Base-by-base conservation (phyloP, 2,797 vertebrate species). In the Xenentodon cancila region DNA sequence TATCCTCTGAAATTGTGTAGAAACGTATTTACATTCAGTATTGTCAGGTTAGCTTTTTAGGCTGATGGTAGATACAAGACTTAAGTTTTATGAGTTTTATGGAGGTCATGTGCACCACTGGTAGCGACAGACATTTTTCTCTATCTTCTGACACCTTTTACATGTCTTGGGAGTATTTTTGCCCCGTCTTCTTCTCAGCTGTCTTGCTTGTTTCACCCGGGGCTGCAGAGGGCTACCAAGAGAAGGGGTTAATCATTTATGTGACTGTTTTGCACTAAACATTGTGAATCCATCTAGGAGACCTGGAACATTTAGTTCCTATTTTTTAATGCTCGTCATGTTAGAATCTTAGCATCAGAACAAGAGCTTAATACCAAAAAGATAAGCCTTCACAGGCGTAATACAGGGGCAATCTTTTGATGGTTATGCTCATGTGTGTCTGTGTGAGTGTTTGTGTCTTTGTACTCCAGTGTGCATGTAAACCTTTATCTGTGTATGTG, bases 201-300 rank as follows among this genome's bases (percentile, higher is more conserved):
- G 20, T 16, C 32, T 30, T 42, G 3, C 40, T 55, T 5, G 0
- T 20, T 12, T 15, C 30, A 42, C 17, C 5, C 44, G 1, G 20
- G 54, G 72, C 50, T 64, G 43, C 46, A 40, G 49, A 9, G 20
- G 46, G 20, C 43, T 50, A 7, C 6, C 53, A 63, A 63, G 66
- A 73, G 71, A 84, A 86, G 52, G 68, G 63, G 84, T 89, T 88
- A 85, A 91, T 64, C 54, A 81, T 86, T 68, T 68, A 81, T 47
- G 27, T 80, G 82, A 80, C 74, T 66, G 46, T 68, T 77, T 79
- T 71, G 59, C 45, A 46, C 68, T 65, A 71, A 78, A 70, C 64
- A 73, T 89, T 83, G 80, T 81, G 73, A 90, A 89, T 87, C 52
- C 57, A 42, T 48, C 12, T 19, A 45, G 30, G 59, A 59, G 49